These are phyloP conservation scores for Lagodon rhomboides DNA, from an alignment of 2,797 vertebrate species.

Conservation along the genomic window DNA sequence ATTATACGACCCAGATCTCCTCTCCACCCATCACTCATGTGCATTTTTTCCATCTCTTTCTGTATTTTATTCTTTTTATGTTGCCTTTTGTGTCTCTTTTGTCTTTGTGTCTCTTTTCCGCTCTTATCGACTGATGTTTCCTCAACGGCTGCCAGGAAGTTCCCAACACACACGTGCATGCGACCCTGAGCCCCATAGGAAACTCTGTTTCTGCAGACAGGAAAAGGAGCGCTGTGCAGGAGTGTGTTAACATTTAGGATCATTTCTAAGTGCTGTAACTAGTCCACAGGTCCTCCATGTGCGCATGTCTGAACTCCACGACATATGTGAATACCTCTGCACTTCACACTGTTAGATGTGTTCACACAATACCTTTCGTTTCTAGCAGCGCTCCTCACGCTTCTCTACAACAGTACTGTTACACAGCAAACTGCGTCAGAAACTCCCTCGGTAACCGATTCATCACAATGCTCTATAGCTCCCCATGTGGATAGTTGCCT, in stretches of 20 bases:
- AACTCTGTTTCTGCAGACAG: conserved; percentile 68
- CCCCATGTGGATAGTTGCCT: not conserved
- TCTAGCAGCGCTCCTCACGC: not conserved
- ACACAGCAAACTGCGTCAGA: not conserved
- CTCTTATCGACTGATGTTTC: conserved; percentile 71
- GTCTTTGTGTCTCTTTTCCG: conserved; percentile 52
- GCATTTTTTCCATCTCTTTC: conserved; percentile 21
- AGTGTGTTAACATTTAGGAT: conserved; percentile 40
- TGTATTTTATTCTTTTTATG: conserved; percentile 34
- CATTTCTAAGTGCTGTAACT: conserved; percentile 17
- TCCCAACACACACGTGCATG: conserved; percentile 15
- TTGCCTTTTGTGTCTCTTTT: conserved; percentile 44
- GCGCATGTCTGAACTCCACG: conserved; percentile 42
- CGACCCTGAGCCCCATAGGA: conserved; percentile 67
- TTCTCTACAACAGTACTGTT: not conserved
- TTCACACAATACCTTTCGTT: not conserved
- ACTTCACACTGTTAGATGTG: not conserved
- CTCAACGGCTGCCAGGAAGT: conserved; percentile 65
- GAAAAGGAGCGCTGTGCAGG: conserved; percentile 50
- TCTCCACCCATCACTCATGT: conserved; percentile 7
- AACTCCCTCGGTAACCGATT: not conserved
- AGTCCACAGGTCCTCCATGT: conserved; percentile 3
- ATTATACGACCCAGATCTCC: conserved; percentile 13
- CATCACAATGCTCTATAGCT: not conserved
- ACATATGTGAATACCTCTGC: not conserved